Evolutionary conservation across 2,888 invertebrate species (phyloP), one percentile per base, ranked within the genome.

Genomic region (Portevinia maculata): DNA sequence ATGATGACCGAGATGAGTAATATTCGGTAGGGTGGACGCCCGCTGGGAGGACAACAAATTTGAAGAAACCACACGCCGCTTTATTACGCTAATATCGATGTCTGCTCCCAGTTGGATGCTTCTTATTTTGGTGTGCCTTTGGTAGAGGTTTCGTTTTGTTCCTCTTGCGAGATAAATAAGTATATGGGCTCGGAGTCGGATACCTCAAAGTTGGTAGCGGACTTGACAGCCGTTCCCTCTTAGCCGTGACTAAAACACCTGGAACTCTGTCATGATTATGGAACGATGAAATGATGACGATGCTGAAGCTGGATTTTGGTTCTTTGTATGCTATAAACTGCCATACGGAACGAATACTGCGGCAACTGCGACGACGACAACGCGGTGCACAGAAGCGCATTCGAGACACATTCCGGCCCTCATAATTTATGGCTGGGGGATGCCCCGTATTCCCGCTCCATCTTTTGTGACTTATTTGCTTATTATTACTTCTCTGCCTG

Each of bases 371-470:
- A 78, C 78, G 46, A 67, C 71, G 83, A 71, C 78, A 79, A 74
- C 67, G 84, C 79, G 84, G 79, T 84, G 84, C 84, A 84, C 84
- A 84, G 84, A 84, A 84, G 84, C 84, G 84, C 84, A 84, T 84
- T 84, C 84, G 74, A 84, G 84, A 84, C 84, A 84, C 84, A 84
- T 84, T 84, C 84, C 84, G 84, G 69, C 74, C 73, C 79, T 84
- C 73, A 50, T 84, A 84, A 84, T 79, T 84, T 84, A 84, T 84
- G 52, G 62, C 24, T 32, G 24, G 24, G 24, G 24, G 24, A 24
- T 24, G 24, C 24, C 24, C 24, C 24, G 24, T n/a, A n/a, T 24
- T 24, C 24, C 24, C 24, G 3, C 24, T 24, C 24, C 24, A 24
- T 83, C 79, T 74, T 84, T 74, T 84, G 84, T 84, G 84, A 84